phyloP scores from a whole-genome alignment of 23 tunicate genomes.

The Corella eumyota region DNA sequence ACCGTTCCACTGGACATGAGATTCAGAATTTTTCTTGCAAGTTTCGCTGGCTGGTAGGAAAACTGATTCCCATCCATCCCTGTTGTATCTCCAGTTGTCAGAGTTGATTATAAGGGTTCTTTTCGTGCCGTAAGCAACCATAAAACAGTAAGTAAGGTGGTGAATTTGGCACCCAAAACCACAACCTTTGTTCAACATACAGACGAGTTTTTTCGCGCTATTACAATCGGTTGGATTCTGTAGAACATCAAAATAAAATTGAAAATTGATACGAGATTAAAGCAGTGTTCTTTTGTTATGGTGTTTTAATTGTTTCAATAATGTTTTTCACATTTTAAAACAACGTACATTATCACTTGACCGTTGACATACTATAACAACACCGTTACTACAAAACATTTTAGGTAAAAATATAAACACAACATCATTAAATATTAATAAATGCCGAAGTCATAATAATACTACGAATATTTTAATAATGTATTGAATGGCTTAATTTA shows the following conservation, averaged over 20 bases:
- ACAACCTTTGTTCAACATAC: slow-evolving; percentile 74
- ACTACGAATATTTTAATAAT: no score
- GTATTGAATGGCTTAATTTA: no score
- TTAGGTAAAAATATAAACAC: no score
- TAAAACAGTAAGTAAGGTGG: slow-evolving; percentile 74
- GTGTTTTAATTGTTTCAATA: not conserved
- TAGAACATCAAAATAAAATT: not conserved
- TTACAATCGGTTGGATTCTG: slow-evolving; percentile 79
- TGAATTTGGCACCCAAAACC: slow-evolving; percentile 94
- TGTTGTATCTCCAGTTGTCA: slow-evolving; percentile 65
- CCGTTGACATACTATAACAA: not conserved
- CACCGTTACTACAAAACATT: no score
- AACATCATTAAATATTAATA: no score
- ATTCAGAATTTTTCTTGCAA: slow-evolving; percentile 23
- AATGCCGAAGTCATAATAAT: no score
- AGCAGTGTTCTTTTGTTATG: not conserved
- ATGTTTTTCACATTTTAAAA: not conserved
- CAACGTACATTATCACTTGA: not conserved
- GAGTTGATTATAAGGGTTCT: slow-evolving; percentile 75
- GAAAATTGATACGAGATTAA: not conserved
- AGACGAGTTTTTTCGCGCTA: slow-evolving; percentile 51
- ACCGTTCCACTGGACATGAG: slow-evolving; percentile 53
- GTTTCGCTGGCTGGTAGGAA: slow-evolving; percentile 60
- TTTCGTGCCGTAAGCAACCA: slow-evolving; percentile 78
- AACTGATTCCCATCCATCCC: slow-evolving; percentile 83